Evolutionary conservation across 2,113 vertebrate species (phyloP), one percentile per base, ranked within the genome.

Genomic region (Indri indri): DNA sequence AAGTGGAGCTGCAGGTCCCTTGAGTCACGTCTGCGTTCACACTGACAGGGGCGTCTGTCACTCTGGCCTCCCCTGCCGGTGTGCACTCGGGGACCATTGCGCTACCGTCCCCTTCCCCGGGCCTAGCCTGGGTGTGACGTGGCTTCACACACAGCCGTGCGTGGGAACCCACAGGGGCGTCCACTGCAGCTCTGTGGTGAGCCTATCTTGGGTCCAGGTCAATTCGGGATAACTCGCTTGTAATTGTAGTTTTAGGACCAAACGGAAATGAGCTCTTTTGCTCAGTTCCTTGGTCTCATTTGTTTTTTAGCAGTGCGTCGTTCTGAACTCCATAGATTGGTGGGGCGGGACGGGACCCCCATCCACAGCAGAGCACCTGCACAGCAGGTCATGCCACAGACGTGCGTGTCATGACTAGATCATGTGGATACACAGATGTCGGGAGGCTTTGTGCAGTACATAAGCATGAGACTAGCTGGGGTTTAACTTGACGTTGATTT

Each of bases 51-150:
- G 34, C 37, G 5, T 4, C 50, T 27, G 1, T 86, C 59, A 20
- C 20, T 7, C 3, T 45, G 40, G 27, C 54, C 9, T 40, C 40
- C 42, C 42, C 13, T 70, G 47, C 59, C 7, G 32, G 59, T 25
- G 16, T 22, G 79, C 13, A 61, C 52, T 12, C 40, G 30, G 40
- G 57, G 50, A 17, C 25, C 7, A 23, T 14, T 50, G 4, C n/a
- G 34, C 45, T n/a, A 34, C 65, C 16, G 52, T 0, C 50, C 83
- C 20, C 18, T 3, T 57, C 23, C 61, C 30, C 6, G 1, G 1
- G 18, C 16, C 20, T 14, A 1, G 22, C 74, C 47, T 1, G 0
- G 42, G 68, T 10, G 7, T 4, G 61, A 0, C 16, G 34, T 65
- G 68, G 82, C 54, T 32, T 61, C 6, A 0, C 14, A 42, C 12